A percentile compares a stretch with the other conserved stretches of the same genome.
Evolutionary conservation across 2,888 invertebrate species (phyloP).

Genomic region (Harpalus rubripes): DNA sequence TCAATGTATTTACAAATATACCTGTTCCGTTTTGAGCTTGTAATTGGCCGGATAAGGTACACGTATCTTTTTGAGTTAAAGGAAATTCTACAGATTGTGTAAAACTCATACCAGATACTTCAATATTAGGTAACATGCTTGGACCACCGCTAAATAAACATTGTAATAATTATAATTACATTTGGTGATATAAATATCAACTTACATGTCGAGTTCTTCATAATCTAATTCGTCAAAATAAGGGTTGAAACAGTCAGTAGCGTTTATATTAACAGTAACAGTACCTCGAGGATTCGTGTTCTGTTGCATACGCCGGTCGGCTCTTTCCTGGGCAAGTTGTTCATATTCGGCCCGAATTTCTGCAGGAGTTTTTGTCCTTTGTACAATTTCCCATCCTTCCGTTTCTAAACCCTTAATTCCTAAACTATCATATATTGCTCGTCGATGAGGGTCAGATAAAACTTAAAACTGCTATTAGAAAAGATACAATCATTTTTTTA

Average conservation of each 20-base stretch:
- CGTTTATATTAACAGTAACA: conserved; percentile 92
- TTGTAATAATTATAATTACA: conserved; percentile 8
- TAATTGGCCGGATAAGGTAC: conserved; percentile 89
- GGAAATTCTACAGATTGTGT: conserved; percentile 96
- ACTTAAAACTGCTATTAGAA: conserved; percentile 79
- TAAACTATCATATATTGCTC: conserved; percentile 95
- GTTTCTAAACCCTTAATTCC: conserved; percentile 96
- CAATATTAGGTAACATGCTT: conserved; percentile 85
- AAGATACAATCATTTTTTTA: conserved; percentile 12
- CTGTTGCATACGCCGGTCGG: conserved; percentile 92
- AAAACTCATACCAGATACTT: conserved; percentile 95
- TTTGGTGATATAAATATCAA: background rate
- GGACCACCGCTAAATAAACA: conserved; percentile 76
- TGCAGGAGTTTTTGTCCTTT: conserved; percentile 93
- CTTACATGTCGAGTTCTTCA: conserved; percentile 75
- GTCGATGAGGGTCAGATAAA: conserved; percentile 93
- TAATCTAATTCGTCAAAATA: conserved; percentile 84
- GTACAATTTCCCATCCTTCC: conserved; percentile 97
- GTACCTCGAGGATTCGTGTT: conserved; percentile 95
- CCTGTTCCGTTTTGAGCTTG: conserved; percentile 94
- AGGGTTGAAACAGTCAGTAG: conserved; percentile 95
- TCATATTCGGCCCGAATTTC: conserved; percentile 99
- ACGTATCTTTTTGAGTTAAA: conserved; percentile 90
- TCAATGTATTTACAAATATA: conserved; percentile 71
- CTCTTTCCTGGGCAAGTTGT: conserved; percentile 89